phyloP scores from a whole-genome alignment of 2,888 invertebrate genomes.

The Drosophila multiciliata region DNA sequence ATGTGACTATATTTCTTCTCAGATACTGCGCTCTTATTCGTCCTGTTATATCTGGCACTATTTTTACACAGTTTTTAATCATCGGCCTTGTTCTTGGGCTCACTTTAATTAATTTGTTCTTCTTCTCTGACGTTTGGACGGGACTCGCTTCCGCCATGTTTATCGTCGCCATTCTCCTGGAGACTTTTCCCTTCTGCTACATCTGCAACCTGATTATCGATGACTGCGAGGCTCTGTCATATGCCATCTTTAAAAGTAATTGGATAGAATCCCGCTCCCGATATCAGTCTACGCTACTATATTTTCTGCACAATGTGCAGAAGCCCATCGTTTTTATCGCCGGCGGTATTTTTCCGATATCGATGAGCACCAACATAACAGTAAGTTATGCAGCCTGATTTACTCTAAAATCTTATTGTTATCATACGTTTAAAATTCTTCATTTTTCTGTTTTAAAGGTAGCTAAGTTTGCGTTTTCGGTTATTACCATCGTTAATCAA shows the following conservation, averaged over 20 bases:
- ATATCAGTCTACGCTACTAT: slow-evolving; percentile 51
- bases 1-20: neutral
- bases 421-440: neutral
- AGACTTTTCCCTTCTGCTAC: slow-evolving; percentile 76
- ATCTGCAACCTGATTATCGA: slow-evolving; percentile 71
- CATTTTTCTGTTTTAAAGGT: no score
- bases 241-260: slow-evolving; percentile 73
- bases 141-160: slow-evolving; percentile 63
- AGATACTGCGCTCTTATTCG: slow-evolving; percentile 62
- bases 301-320: slow-evolving; percentile 73
- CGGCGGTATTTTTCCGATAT: slow-evolving; percentile 68
- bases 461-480: no score
- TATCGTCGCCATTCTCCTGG: slow-evolving; percentile 56
- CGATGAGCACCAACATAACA: slow-evolving; percentile 67
- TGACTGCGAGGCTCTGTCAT: slow-evolving; percentile 64
- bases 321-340: slow-evolving; percentile 60
- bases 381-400: slow-evolving; percentile 45
- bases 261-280: slow-evolving; percentile 63
- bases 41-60: slow-evolving; percentile 72
- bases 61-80: slow-evolving; percentile 73
- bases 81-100: slow-evolving; percentile 66
- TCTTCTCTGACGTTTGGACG: slow-evolving; percentile 62
- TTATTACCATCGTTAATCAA: no score
- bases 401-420: neutral
- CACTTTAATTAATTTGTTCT: slow-evolving; percentile 66